These are phyloP conservation scores for Cotesia typhae DNA, from an alignment of 1,140 invertebrate genomes.

Conservation along the genomic window DNA sequence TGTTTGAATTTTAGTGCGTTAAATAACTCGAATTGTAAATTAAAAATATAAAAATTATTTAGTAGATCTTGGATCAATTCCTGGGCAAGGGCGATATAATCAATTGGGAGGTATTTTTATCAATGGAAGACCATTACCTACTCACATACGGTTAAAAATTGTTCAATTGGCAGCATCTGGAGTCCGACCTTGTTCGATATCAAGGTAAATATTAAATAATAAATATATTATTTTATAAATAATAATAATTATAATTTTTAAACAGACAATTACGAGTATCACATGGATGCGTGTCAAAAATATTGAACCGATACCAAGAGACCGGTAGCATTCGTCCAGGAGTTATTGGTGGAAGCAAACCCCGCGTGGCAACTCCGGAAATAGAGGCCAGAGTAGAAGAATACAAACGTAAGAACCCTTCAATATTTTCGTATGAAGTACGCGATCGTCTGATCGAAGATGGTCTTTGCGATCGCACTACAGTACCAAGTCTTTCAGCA, in stretches of 20 bases:
- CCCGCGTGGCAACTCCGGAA: constrained; percentile 79
- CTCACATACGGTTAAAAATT: constrained; percentile 81
- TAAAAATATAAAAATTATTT: no score
- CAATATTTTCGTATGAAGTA: constrained; percentile 93
- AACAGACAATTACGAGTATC: constrained; percentile 78
- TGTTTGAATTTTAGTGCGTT: no score
- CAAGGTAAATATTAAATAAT: constrained; percentile 57
- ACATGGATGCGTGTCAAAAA: constrained; percentile 86
- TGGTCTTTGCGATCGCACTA: constrained; percentile 81
- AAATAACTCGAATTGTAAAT: no score
- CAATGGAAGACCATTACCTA: constrained; percentile 82
- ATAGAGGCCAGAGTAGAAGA: constrained; percentile 85
- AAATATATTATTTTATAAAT: neutral
- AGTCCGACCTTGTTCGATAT: constrained; percentile 82
- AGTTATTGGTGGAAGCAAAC: constrained; percentile 83
- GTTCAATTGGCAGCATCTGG: constrained; percentile 84
- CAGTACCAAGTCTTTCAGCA: constrained; percentile 83
- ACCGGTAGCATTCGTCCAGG: constrained; percentile 85
- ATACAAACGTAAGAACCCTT: constrained; percentile 87
- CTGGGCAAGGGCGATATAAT: constrained; percentile 83
- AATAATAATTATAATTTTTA: constrained; percentile 11
- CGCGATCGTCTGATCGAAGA: constrained; percentile 84
- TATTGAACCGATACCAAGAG: constrained; percentile 83
- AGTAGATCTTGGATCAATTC: constrained; percentile 59
- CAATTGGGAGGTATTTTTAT: constrained; percentile 88